Conservation (phyloP, 2,888 invertebrate species). For the Vesta saturnalis region DNA sequence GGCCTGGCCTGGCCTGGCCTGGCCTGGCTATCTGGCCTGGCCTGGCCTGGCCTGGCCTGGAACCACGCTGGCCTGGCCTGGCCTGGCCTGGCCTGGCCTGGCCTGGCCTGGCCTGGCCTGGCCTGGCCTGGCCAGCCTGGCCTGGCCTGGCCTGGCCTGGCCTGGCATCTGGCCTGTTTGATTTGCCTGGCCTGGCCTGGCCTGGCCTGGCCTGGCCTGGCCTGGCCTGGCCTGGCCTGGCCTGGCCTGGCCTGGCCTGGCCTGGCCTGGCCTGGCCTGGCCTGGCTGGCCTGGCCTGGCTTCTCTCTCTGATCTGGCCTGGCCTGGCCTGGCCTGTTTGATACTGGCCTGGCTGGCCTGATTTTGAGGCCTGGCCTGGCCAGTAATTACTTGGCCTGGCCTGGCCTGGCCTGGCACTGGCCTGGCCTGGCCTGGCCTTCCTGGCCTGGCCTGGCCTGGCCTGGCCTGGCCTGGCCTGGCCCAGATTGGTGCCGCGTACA, state of each 20-base stretch:
- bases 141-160: not conserved
- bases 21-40: not conserved
- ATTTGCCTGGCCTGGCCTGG: no score
- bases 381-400: slow-evolving; percentile 8
- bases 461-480: slow-evolving; percentile 16
- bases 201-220: not conserved
- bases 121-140: not conserved
- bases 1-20: not conserved
- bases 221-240: not conserved
- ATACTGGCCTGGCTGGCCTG: not conserved
- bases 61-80: not conserved
- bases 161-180: no score
- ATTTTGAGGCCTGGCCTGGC: slow-evolving; percentile 9
- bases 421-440: not conserved
- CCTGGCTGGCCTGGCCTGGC: slow-evolving; percentile 1
- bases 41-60: slow-evolving; percentile 11
- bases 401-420: slow-evolving; percentile 6
- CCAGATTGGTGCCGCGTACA: slow-evolving; percentile 1
- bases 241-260: not conserved
- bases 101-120: not conserved
- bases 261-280: not conserved
- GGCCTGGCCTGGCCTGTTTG: slow-evolving; percentile 2
- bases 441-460: slow-evolving; percentile 14
- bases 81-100: not conserved
- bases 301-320: not conserved